phyloP scores from a whole-genome alignment of 2,888 invertebrate species.

The Lasioglossum vierecki region DNA sequence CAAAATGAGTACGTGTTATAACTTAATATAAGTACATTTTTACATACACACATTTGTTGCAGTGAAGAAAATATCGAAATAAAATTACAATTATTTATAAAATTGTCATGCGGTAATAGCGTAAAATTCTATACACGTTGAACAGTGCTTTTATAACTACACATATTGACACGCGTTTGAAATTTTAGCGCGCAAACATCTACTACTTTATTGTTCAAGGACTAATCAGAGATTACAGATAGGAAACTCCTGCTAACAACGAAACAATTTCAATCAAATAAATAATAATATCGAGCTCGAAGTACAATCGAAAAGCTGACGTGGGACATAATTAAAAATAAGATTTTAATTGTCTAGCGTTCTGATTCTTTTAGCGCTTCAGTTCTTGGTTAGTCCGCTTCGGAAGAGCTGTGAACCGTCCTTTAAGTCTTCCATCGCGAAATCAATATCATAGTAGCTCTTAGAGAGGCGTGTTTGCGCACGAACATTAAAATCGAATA shows the following conservation, averaged over 20 bases:
- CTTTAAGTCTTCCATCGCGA: conserved; percentile 55
- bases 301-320: neutral
- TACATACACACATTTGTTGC: neutral
- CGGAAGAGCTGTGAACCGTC: conserved; percentile 42
- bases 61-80: neutral
- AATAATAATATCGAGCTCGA: neutral
- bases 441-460: conserved; percentile 74
- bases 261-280: neutral
- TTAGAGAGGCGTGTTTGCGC: conserved; percentile 73
- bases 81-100: neutral
- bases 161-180: neutral
- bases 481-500: conserved; percentile 80
- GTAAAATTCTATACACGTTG: neutral
- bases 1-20: neutral
- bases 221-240: conserved; percentile 16
- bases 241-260: neutral
- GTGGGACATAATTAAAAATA: neutral
- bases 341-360: neutral
- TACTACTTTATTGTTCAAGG: neutral
- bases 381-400: neutral
- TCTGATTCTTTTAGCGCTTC: neutral
- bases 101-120: neutral
- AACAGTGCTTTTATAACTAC: neutral
- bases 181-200: conserved; percentile 28
- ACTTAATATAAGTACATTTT: neutral